Conservation (phyloP, 1,140 invertebrate species). For the Riptortus pedestris region DNA sequence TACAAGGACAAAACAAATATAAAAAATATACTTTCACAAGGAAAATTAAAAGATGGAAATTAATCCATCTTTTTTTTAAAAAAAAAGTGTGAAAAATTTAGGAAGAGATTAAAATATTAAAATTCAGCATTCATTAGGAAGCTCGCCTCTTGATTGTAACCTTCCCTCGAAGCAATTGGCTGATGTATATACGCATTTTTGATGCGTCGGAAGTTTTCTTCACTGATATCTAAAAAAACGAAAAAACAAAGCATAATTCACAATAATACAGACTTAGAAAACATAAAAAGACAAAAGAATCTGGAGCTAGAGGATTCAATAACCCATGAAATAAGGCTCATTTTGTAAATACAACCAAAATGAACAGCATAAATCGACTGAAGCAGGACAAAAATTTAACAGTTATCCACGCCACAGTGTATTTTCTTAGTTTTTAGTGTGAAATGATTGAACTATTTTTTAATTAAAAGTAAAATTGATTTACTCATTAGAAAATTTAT, state of each 20-base stretch:
- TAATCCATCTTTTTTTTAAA: no score
- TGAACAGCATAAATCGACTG: not conserved
- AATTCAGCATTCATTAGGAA: no score
- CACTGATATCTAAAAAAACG: constrained; percentile 70
- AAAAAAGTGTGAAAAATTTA: no score
- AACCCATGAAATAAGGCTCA: constrained; percentile 3
- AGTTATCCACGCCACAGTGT: not conserved
- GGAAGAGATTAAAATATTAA: no score
- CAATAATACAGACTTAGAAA: constrained; percentile 13
- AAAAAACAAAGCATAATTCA: constrained; percentile 22
- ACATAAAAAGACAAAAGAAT: not conserved
- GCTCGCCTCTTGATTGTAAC: constrained; percentile 75
- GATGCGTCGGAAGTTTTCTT: constrained; percentile 69
- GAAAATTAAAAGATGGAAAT: no score
- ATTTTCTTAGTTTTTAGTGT: no score
- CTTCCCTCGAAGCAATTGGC: constrained; percentile 76
- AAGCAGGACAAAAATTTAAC: not conserved
- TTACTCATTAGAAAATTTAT: no score
- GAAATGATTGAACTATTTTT: no score
- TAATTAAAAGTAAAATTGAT: no score
- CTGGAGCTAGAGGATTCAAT: not conserved
- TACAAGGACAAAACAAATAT: no score
- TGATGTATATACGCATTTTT: constrained; percentile 73
- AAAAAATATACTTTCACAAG: no score
- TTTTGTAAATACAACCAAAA: not conserved